Base-by-base conservation (phyloP, 2,888 invertebrate species). In the Drosophila basisetae region DNA sequence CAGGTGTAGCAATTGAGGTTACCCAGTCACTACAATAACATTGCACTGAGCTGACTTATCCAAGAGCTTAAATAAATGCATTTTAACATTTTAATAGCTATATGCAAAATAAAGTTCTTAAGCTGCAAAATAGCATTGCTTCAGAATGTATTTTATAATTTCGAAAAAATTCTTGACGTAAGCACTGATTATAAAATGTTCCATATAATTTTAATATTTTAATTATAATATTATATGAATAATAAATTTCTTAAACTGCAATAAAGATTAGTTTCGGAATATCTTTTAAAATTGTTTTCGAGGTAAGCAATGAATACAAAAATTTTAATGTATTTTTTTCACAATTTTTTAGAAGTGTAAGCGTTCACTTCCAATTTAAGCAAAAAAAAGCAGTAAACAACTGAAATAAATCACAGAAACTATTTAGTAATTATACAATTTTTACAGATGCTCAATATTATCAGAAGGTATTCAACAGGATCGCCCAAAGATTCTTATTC, bases 1-100 rank as follows among this genome's bases (percentile, higher is more conserved):
- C 70, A 79, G 60, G 65, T 75, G 70, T 54, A 39, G 75, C 76
- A 79, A 79, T 75, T 79, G 67, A 47, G 76, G 65, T 70, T 70
- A 47, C 60, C 62, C 52, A 60, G 58, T 62, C 47, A 37, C 65
- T 54, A n/a, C 56, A 66, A 70, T 63, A 61, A 67, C 39, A 73
- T 50, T 59, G 31, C 39, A 22, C 25, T 54, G 25, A 50, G 25
- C 33, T 49, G 41, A 59, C 73, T 54, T 54, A 22, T 49, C 13
- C 33, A 28, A 31, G n/a, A 16, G 33, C 22, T 22, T 1, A 49
- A 30, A 30, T 13, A 13, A 4, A 47, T 25, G 22, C 22, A 9
- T 47, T 16, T 35, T 16, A 35, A 16, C 16, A 35, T 16, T 35
- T 35, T 16, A 16, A 35, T 2, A 16, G 16, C 16, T 16, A 22